Base-by-base conservation (phyloP, 2,113 vertebrate genomes). In the Myiozetetes cayanensis region DNA sequence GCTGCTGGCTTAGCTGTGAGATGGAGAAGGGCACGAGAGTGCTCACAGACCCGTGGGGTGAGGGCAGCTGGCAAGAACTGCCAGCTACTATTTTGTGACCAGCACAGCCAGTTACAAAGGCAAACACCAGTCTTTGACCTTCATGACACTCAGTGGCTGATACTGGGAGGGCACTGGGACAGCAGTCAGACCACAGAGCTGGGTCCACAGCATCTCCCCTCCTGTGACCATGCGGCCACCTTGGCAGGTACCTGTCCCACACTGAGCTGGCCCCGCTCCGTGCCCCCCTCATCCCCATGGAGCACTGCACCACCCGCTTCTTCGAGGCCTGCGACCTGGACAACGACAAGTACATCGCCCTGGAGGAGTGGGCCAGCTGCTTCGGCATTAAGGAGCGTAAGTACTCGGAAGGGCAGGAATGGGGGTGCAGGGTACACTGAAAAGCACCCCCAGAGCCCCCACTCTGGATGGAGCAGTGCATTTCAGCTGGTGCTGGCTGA, bases 281-380 rank as follows among this genome's bases (percentile, higher is more conserved):
- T 1, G 99, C 99, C 2, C 99, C 99, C 11, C 99, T 99, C 91
- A 99, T 99, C 89, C 99, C 99, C 98, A 99, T 99, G 99, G 99
- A 99, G 98, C 99, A 99, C 79, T 99, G 99, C 98, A 99, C 99
- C 98, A 99, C 99, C 24, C 99, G 98, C 97, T 99, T 99, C 98
- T 99, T 99, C 1, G 98, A 99, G 44, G 95, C 98, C 92, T 99
- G 99, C 0, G 99, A 99, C 90, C 95, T 99, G 81, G 99, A 99
- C 95, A 97, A 96, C 0, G 99, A 99, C 98, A 99, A 99, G 93
- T 99, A 99, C 98, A 99, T 99, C 22, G 98, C 99, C 81, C 98
- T 99, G 97, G 99, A 99, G 35, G 99, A 99, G 97, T 99, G 99
- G 99, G 99, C 98, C 93, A 77, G 96, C 95, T 99, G 99, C 98